Base-by-base conservation (phyloP, 2,113 vertebrate genomes). In the Clarias gariepinus region DNA sequence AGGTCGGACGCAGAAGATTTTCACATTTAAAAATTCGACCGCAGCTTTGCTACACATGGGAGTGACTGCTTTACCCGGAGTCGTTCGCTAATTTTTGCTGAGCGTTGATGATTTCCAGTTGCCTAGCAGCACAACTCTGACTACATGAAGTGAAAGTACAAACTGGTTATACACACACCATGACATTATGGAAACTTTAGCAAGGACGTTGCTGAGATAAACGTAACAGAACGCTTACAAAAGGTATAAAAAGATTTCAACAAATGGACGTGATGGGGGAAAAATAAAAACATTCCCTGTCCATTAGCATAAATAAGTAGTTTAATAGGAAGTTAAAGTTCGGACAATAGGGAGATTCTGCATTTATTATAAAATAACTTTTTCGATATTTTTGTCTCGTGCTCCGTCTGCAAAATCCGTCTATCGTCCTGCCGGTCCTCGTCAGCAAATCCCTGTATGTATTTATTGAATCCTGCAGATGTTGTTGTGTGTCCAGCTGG, bases 401-500 rank as follows among this genome's bases (percentile, higher is more conserved):
- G 69, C 36, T 73, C 69, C 1, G 41, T 73, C 19, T 41, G 10
- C 8, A 8, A 23, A n/a, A n/a, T n/a, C n/a, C 33, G 19, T 21
- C n/a, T n/a, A n/a, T n/a, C 1, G 69, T 53, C 73, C 15, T 15
- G 11, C 30, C 4, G 7, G 25, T 30, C 25, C 52, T 30, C 12
- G 18, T 79, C 28, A 21, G 55, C 0, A 33, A 58, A 79, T 58
- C 55, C 57, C 10, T 36, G n/a, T 52, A 47, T 82, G 47, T 64
- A 47, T 64, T 63, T 47, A 52, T 82, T 52, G 23, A 63, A 66
- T n/a, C 11, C 60, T 52, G 80, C 36, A 47, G 58, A 81, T 93
- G 91, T 88, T 86, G 82, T 53, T 91, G 91, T 91, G 91, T 92
- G 92, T 94, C 92, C 90, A 91, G 91, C 92, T 89, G 87, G 89